These are phyloP conservation scores for Bombyx mori DNA, from an alignment of 1,140 invertebrate species.

Conservation along the genomic window ASM3026992v2 NC_085113.1:4714001-4714500, in stretches of 20 bases:
- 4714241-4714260: constrained; percentile 5
- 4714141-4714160: too few relatives aligned
- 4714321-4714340: constrained; percentile 20
- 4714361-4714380: constrained; percentile 38
- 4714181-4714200: too few relatives aligned
- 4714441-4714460: constrained; percentile 19
- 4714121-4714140: too few relatives aligned
- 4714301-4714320: constrained; percentile 7
- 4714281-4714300: constrained; percentile 6
- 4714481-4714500: constrained; percentile 21
- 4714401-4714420: constrained; percentile 35
- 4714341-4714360: constrained; percentile 33
- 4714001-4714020: too few relatives aligned
- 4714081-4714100: too few relatives aligned
- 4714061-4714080: too few relatives aligned
- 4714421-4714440: constrained; percentile 17
- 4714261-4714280: constrained; percentile 4
- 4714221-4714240: not conserved
- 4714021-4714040: too few relatives aligned
- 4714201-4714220: too few relatives aligned
- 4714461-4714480: constrained; percentile 24
- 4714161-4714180: too few relatives aligned
- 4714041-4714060: too few relatives aligned
- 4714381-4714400: constrained; percentile 53
- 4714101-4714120: too few relatives aligned